Base-by-base conservation (phyloP, 2,888 invertebrate genomes). In the Actias luna region DNA sequence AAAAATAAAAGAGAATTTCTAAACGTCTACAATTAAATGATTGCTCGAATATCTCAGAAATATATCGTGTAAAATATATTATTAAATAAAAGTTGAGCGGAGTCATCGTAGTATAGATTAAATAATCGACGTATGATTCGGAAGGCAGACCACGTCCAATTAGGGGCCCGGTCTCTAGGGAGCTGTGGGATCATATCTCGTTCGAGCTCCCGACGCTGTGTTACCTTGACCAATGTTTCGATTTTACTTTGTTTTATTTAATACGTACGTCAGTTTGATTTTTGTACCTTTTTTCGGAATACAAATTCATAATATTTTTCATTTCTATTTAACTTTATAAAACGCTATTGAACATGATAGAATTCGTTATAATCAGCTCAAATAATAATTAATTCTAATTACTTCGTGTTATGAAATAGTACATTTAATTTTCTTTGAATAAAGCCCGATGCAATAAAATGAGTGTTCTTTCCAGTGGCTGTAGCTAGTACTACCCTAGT, bases 71-170 rank as follows among this genome's bases (percentile, higher is more conserved):
- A 66, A 67, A 65, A 68, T 67, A 66, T 66, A 71, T 68, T 70
- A 59, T 61, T 64, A 58, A 69, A 75, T 68, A 73, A 76, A 70
- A 69, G 67, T 77, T 69, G 66, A 69, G 66, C 69, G 70, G 55
- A 75, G 80, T 76, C 76, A 71, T 70, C 72, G 77, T 78, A 80
- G 80, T 77, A 80, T 80, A 85, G 82, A 87, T 88, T 86, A 86
- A 85, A 85, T 85, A 85, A 85, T 85, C 80, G 82, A 73, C 76
- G 75, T 76, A 75, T 80, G 78, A 85, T 87, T 83, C 77, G 71
- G 76, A 73, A 87, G 85, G 85, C 86, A 76, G 82, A 78, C 84
- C 88, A 84, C 88, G 88, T 89, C 78, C 87, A 88, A 89, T 89
- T 89, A 89, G 87, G 85, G 84, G 77, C 77, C 73, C 64, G 73